These are phyloP conservation scores for Bombus superbus DNA, from an alignment of 1,140 invertebrate genomes.

Conservation along the genomic window DNA sequence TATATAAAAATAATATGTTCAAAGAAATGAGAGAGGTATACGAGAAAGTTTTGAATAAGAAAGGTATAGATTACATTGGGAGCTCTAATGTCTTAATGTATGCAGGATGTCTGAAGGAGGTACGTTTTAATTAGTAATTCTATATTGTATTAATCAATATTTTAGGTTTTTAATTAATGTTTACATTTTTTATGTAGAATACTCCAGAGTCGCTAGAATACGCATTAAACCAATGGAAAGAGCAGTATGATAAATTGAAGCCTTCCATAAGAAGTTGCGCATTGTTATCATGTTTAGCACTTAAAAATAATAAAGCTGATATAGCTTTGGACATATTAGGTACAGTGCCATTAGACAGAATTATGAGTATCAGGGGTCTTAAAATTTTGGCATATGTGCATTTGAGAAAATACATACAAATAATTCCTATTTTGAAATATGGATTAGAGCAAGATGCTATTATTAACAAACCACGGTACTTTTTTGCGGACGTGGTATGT, in stretches of 20 bases:
- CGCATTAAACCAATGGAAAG: constrained; percentile 85
- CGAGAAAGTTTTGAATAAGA: constrained; percentile 85
- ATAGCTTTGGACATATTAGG: constrained; percentile 87
- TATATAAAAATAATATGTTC: constrained; percentile 88
- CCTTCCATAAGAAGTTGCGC: constrained; percentile 85
- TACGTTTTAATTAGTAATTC: constrained; percentile 71
- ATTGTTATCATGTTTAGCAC: constrained; percentile 86
- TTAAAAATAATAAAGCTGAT: constrained; percentile 87
- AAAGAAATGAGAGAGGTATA: constrained; percentile 87
- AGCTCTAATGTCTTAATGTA: constrained; percentile 86
- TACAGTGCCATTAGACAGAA: constrained; percentile 82
- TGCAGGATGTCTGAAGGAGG: constrained; percentile 90
- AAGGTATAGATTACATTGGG: constrained; percentile 86
- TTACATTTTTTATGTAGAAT: constrained; percentile 84
- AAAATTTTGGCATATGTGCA: constrained; percentile 86
- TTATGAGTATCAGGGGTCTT: constrained; percentile 86
- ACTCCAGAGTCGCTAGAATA: constrained; percentile 87
- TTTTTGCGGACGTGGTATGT: constrained; percentile 82
- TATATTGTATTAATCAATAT: background rate
- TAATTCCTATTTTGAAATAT: constrained; percentile 84
- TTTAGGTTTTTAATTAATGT: constrained; percentile 12
- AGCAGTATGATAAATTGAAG: constrained; percentile 78
- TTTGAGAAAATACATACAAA: constrained; percentile 86
- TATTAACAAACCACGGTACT: constrained; percentile 83
- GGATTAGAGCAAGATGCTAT: constrained; percentile 84